Conservation (phyloP, 1,140 invertebrate genomes). For the Hesperophylax magnus region DNA sequence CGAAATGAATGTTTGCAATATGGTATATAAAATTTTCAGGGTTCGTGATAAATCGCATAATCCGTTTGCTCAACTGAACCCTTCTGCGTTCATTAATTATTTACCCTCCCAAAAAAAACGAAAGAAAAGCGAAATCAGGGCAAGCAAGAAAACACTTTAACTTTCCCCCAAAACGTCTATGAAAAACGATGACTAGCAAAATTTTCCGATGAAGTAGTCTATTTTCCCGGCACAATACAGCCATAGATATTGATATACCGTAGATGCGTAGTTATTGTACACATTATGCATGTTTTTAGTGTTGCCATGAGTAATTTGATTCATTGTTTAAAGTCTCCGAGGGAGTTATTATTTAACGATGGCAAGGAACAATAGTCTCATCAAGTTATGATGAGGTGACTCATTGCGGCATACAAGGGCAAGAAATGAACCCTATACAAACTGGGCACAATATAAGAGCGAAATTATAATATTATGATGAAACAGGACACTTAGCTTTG, state of each 20-base stretch:
- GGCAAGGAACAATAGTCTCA: slow-evolving; percentile 19
- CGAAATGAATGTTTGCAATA: no score
- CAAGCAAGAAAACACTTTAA: slow-evolving; percentile 1
- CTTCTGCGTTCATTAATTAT: no score
- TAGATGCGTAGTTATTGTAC: no score
- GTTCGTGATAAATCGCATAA: no score
- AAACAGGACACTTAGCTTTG: no score
- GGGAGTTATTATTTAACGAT: slow-evolving; percentile 19
- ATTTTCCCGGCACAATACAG: no score
- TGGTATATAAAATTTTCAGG: no score
- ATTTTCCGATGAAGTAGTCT: background rate
- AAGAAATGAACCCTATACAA: background rate
- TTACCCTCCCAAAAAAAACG: background rate
- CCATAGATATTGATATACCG: no score
- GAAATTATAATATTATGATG: background rate
- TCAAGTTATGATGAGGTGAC: slow-evolving; percentile 23
- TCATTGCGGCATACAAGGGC: slow-evolving; percentile 4
- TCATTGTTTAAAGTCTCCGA: background rate
- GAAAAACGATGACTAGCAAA: slow-evolving; percentile 9
- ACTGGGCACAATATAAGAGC: background rate
- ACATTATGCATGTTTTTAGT: background rate
- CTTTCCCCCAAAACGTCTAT: background rate
- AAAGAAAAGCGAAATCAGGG: background rate
- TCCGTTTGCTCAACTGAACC: no score
- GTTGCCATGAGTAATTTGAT: slow-evolving; percentile 4